phyloP scores from a whole-genome alignment of 2,888 invertebrate species.

The Noctua janthe region DNA sequence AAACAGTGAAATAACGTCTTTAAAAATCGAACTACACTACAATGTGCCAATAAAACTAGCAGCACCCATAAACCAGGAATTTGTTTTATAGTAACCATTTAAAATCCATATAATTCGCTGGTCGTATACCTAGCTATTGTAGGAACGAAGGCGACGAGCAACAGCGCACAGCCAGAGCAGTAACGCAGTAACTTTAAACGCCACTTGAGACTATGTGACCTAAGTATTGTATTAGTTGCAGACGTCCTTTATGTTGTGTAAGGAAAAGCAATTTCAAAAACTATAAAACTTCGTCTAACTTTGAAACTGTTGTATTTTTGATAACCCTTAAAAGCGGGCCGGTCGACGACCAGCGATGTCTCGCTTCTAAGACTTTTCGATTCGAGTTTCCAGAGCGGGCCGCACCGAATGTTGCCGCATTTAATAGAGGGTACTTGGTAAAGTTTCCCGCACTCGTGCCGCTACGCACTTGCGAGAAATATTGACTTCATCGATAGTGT shows the following conservation, averaged over 20 bases:
- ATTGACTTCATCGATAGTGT: slow-evolving; percentile 64
- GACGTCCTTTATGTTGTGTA: slow-evolving; percentile 52
- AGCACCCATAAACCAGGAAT: slow-evolving; percentile 32
- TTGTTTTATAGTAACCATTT: slow-evolving; percentile 40
- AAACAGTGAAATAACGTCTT: slow-evolving; percentile 24
- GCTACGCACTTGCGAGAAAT: slow-evolving; percentile 59
- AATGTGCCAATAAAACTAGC: slow-evolving; percentile 21
- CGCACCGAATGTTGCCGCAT: slow-evolving; percentile 35
- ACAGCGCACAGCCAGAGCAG: slow-evolving; percentile 31
- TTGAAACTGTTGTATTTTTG: slow-evolving; percentile 60
- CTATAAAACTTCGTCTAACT: slow-evolving; percentile 56
- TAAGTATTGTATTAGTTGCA: slow-evolving; percentile 58
- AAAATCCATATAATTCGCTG: slow-evolving; percentile 35
- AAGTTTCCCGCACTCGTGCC: slow-evolving; percentile 51
- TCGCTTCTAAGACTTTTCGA: slow-evolving; percentile 26
- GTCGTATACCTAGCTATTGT: slow-evolving; percentile 16
- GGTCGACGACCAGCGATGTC: slow-evolving; percentile 15
- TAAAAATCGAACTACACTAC: slow-evolving; percentile 24
- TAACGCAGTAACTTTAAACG: slow-evolving; percentile 58
- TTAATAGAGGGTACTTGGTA: slow-evolving; percentile 47
- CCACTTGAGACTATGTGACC: slow-evolving; percentile 50
- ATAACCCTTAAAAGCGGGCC: slow-evolving; percentile 37
- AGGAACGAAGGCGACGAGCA: slow-evolving; percentile 9
- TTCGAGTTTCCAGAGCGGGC: slow-evolving; percentile 39
- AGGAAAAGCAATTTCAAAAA: slow-evolving; percentile 60